Base-by-base conservation (phyloP, 2,113 vertebrate species). In the Neoarius graeffei region DNA sequence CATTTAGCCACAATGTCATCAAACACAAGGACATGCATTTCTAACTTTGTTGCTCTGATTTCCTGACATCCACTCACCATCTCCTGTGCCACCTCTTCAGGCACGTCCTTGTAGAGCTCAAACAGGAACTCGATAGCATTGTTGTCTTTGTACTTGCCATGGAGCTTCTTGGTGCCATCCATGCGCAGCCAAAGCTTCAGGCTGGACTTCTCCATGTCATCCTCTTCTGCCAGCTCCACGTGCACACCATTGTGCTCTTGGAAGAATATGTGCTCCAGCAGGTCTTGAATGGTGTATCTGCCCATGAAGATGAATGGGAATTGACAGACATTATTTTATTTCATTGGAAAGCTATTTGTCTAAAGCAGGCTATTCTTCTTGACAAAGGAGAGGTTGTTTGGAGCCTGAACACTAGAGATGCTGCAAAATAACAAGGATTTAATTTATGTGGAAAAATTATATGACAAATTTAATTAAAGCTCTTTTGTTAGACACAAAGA, bases 61-160 rank as follows among this genome's bases (percentile, higher is more conserved):
- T 69, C 13, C 67, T 30, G 13, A 30, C 17, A 69, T 71, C 23
- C 42, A 35, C 86, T 86, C 73, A 99, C 98, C 98, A 99, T 99
- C 92, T 99, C 98, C 93, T 98, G 97, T 0, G 97, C 98, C 90
- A 99, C 98, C 92, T 98, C 97, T 93, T 99, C 98, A 0, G 98
- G 97, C 13, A 98, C 94, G 0, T 99, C 98, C 87, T 97, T 97
- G 92, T 97, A 97, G 50, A 99, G 94, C 89, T 99, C 97, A 0
- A 98, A 99, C 88, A 97, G 94, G 92, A 99, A 99, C 93, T 99
- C 98, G 0, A 99, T 97, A 93, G 98, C 98, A 0, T 98, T 96
- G 94, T 99, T 98, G 94, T 99, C 97, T 90, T 98, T 97, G 89
- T 98, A 98, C 81, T 97, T 98, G 14, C 98, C 98, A 0, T 96